These are phyloP conservation scores for Xyliphius kryptos DNA, from an alignment of 2,113 vertebrate species.

Conservation along the genomic window DNA sequence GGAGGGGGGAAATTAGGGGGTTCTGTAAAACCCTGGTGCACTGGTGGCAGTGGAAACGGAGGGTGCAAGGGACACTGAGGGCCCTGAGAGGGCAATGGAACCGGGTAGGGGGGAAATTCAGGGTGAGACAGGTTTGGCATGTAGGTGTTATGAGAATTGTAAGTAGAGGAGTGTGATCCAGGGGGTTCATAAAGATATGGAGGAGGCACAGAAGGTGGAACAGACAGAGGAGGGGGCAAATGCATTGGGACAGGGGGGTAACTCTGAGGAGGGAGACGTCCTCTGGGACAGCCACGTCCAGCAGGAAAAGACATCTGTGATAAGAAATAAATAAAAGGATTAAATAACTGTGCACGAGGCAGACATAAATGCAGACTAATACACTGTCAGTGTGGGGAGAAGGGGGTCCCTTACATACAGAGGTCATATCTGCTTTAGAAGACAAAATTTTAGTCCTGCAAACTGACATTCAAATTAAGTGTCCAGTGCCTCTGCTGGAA, in stretches of 20 bases:
- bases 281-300: slow-evolving; percentile 74
- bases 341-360: slow-evolving; percentile 50
- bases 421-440: too few relatives aligned
- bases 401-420: too few relatives aligned
- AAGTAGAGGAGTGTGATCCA: slow-evolving; percentile 61
- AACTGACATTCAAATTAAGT: too few relatives aligned
- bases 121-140: slow-evolving; percentile 76
- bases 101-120: slow-evolving; percentile 83
- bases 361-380: neutral
- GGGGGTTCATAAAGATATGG: slow-evolving; percentile 80
- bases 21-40: slow-evolving; percentile 77
- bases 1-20: slow-evolving; percentile 86
- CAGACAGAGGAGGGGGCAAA: slow-evolving; percentile 72
- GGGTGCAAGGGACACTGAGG: slow-evolving; percentile 75
- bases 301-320: slow-evolving; percentile 83
- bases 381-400: neutral
- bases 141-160: slow-evolving; percentile 69
- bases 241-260: slow-evolving; percentile 74
- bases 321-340: slow-evolving; percentile 18
- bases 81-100: slow-evolving; percentile 68
- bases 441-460: too few relatives aligned
- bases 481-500: too few relatives aligned
- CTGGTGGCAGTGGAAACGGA: slow-evolving; percentile 72
- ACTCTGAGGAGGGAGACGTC: slow-evolving; percentile 71
- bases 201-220: slow-evolving; percentile 52